Percentiles rank a stretch among this genome's conserved stretches.
These are phyloP conservation scores for Heliconius congener DNA, from an alignment of 1,140 invertebrate species.

Conservation along the genomic window DNA sequence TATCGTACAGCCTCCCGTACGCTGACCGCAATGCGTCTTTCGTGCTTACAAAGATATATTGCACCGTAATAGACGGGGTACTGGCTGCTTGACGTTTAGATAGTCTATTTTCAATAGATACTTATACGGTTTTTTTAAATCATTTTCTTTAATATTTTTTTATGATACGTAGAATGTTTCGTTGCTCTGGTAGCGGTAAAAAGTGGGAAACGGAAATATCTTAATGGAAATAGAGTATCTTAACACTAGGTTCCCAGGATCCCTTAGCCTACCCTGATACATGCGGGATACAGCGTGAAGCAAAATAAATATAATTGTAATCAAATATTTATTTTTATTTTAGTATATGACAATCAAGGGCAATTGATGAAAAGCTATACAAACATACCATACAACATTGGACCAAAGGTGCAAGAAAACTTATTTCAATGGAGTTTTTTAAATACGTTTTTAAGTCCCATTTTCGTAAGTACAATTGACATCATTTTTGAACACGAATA, in stretches of 20 bases:
- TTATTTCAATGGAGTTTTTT: conserved; percentile 57
- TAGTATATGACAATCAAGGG: conserved; percentile 73
- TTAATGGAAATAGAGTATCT: too few species aligned
- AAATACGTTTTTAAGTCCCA: conserved; percentile 39
- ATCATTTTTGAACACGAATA: neutral
- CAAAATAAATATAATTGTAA: neutral
- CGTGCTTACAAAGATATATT: conserved; percentile 36
- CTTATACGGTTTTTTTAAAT: neutral
- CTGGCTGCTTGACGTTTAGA: conserved; percentile 3
- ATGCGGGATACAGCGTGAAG: too few species aligned
- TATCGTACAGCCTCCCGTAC: conserved; percentile 15
- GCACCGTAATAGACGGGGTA: conserved; percentile 29
- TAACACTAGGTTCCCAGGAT: too few species aligned
- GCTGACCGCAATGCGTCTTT: conserved; percentile 37
- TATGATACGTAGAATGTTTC: neutral
- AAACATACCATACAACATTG: conserved; percentile 54
- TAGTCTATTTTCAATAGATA: neutral
- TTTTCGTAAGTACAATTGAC: conserved; percentile 38
- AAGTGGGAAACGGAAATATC: too few species aligned
- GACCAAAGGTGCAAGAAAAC: conserved; percentile 50
- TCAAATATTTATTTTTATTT: neutral
- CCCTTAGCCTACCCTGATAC: too few species aligned
- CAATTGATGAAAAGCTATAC: conserved; percentile 61
- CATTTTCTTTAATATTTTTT: neutral
- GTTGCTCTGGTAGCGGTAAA: too few species aligned